These are phyloP conservation scores for Serrognathus titanus DNA, from an alignment of 2,888 invertebrate genomes.

Conservation along the genomic window DNA sequence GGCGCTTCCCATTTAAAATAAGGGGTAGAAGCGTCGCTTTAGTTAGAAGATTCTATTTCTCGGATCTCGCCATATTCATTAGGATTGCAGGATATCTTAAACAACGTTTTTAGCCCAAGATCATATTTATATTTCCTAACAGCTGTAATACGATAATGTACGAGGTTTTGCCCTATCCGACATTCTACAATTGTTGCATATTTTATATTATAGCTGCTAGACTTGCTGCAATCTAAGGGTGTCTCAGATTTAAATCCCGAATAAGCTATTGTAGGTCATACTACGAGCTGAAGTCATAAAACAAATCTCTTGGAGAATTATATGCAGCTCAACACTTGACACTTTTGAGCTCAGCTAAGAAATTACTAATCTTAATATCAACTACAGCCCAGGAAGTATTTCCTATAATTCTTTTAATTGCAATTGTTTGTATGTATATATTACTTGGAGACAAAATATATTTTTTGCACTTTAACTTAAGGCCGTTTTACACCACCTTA, in stretches of 20 bases:
- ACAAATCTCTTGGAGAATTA: slow-evolving; percentile 36
- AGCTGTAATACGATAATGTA: not conserved
- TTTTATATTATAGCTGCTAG: slow-evolving; percentile 18
- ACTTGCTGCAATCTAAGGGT: slow-evolving; percentile 25
- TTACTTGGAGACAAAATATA: no score
- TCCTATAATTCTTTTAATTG: no score
- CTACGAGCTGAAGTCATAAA: slow-evolving; percentile 32
- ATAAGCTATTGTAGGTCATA: slow-evolving; percentile 30
- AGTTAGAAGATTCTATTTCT: slow-evolving; percentile 20
- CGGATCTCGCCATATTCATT: slow-evolving; percentile 16
- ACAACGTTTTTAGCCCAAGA: slow-evolving; percentile 5
- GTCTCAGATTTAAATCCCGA: slow-evolving; percentile 29
- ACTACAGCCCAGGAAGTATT: not conserved
- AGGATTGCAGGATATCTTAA: slow-evolving; percentile 17
- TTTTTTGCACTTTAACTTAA: no score
- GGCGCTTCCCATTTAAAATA: slow-evolving; percentile 31
- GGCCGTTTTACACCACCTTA: no score
- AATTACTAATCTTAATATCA: slow-evolving; percentile 29
- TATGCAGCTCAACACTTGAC: slow-evolving; percentile 35
- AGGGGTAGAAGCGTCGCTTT: slow-evolving; percentile 21
- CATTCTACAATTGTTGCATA: slow-evolving; percentile 16
- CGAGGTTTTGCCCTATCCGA: slow-evolving; percentile 3
- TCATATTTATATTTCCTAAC: slow-evolving; percentile 4
- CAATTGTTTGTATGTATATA: no score
- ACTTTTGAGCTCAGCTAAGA: slow-evolving; percentile 32